Base-by-base conservation (phyloP, 92 coral and sea anemone genomes). In the Palythoa grandis region DNA sequence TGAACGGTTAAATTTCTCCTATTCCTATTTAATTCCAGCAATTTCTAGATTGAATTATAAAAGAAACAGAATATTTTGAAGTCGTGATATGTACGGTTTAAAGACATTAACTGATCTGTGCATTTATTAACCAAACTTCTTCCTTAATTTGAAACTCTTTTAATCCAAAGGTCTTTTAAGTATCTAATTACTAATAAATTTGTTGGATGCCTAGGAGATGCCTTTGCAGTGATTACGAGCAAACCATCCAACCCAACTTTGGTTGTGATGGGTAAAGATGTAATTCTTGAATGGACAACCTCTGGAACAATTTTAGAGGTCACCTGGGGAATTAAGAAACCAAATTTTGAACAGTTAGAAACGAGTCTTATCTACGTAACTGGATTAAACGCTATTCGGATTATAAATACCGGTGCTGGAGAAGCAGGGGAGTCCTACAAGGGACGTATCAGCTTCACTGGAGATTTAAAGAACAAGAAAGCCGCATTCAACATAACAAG, bases 251-350 rank as follows among this genome's bases (percentile, higher is more conserved):
- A 69, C 14, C 73, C 40, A 69, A 69, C 47, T 11, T 23, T 24
- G 8, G 73, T 35, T 23, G 73, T 10, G 16, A 12, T 24, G 14
- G 73, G 73, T 14, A 25, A 69, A 24, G 43, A 69, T 69, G 29
- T 69, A 69, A 69, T 14, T n/a, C 23, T 69, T 24, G 40, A 69
- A 35, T 69, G 43, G 73, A 69, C 40, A 25, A 69, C 38, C 16
- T 69, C 73, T 1, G 17, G 1, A 69, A 6, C 19, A 1, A 69
- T 69, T 1, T 0, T 7, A 0, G 73, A 69, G 16, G 40, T 35
- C 17, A 69, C 73, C 16, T 69, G 73, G 73, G 73, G 73, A 25
- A 69, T 19, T 3, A 61, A 68, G 73, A 68, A 69, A 69, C 15
- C 9, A 14, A 24, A 9, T 24, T 2, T 11, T 0, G 8, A 69